Evolutionary conservation across 2,888 invertebrate species (phyloP).

Genomic region (Anaspis maculata): DNA sequence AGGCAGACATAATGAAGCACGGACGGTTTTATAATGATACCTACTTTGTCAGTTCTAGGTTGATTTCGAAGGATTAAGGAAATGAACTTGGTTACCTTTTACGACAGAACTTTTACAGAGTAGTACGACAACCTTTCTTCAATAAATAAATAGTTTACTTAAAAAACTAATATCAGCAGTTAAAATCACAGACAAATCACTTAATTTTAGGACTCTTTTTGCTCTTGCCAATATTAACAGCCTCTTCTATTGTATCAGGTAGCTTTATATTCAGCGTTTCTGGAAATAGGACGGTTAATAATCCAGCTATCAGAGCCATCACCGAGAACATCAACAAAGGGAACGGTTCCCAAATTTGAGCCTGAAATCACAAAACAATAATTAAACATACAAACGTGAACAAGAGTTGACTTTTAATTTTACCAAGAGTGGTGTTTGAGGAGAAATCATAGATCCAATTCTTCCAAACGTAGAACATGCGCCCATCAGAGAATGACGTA

Average conservation of each 20-base stretch:
- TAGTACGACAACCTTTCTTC: neutral
- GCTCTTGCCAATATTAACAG: conserved; percentile 45
- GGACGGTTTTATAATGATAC: too few relatives aligned
- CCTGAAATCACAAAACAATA: too few relatives aligned
- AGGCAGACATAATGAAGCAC: too few relatives aligned
- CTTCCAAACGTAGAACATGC: conserved; percentile 58
- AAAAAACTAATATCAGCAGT: neutral
- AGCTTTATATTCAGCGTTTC: conserved; percentile 59
- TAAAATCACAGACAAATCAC: neutral
- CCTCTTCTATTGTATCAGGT: conserved; percentile 62
- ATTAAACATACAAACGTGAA: neutral
- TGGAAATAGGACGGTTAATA: conserved; percentile 57
- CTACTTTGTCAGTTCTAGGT: too few relatives aligned
- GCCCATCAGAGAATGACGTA: conserved; percentile 55
- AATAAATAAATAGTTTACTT: neutral
- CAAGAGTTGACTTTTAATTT: conserved; percentile 20
- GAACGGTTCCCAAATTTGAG: conserved; percentile 41
- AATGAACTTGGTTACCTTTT: too few relatives aligned
- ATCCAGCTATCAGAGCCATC: conserved; percentile 53
- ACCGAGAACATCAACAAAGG: conserved; percentile 57
- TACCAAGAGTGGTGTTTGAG: conserved; percentile 60
- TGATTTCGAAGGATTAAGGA: too few relatives aligned
- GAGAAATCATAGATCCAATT: conserved; percentile 56
- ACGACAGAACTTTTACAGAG: too few relatives aligned
- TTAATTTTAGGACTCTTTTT: conserved; percentile 2